phyloP scores from a whole-genome alignment of 2,113 vertebrate genomes.

The Ornithorhynchus anatinus region DNA sequence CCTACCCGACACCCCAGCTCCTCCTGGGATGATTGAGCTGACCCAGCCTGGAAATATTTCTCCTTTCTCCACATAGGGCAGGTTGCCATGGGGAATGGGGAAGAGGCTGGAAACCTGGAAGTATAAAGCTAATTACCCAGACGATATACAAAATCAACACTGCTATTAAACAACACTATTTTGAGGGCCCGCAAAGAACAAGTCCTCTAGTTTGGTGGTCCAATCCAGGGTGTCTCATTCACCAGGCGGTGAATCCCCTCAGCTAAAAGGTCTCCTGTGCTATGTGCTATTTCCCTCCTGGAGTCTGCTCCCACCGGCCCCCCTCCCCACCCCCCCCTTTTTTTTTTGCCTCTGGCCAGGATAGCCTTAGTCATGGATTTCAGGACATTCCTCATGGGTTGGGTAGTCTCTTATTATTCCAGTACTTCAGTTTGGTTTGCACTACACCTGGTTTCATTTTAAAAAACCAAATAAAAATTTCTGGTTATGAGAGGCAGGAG shows the following conservation, averaged over 20 bases:
- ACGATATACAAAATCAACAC: too few species aligned
- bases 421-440: slow-evolving; percentile 45
- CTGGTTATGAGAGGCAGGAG: background rate
- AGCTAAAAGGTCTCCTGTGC: too few species aligned
- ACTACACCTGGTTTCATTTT: slow-evolving; percentile 60
- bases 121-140: too few species aligned
- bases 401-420: slow-evolving; percentile 34
- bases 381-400: slow-evolving; percentile 47
- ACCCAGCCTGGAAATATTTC: background rate
- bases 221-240: too few species aligned
- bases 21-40: background rate
- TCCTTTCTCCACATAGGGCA: background rate
- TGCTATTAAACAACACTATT: too few species aligned
- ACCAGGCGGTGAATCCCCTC: too few species aligned
- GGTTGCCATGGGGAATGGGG: background rate
- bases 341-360: slow-evolving; percentile 45
- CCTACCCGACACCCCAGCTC: background rate
- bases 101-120: background rate
- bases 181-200: too few species aligned
- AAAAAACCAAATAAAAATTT: slow-evolving; percentile 48
- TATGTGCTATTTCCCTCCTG: too few species aligned
- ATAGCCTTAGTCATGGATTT: slow-evolving; percentile 54
- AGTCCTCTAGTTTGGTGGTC: too few species aligned
- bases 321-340: too few species aligned
- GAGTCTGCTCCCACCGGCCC: too few species aligned